Conservation (phyloP, 2,113 vertebrate species). For the Pelobates fuscus region DNA sequence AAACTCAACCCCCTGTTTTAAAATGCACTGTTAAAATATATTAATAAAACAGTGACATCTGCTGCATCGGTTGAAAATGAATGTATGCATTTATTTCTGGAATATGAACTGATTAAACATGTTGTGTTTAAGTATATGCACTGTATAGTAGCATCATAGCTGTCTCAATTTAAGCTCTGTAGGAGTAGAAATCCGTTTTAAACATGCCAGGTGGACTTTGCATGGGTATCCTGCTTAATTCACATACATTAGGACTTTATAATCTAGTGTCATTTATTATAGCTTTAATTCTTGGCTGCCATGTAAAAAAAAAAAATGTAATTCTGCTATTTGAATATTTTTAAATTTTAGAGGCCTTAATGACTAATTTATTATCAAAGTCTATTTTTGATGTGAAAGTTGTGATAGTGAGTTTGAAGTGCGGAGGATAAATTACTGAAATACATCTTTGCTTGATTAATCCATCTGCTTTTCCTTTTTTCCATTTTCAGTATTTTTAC, state of each 20-base stretch:
- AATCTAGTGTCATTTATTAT: slow-evolving; percentile 5
- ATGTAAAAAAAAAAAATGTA: background rate
- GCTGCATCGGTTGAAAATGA: too few relatives aligned
- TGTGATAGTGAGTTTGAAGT: slow-evolving; percentile 14
- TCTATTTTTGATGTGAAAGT: slow-evolving; percentile 19
- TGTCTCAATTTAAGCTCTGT: background rate
- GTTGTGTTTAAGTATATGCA: background rate
- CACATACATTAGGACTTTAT: slow-evolving; percentile 1
- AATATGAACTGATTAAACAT: background rate
- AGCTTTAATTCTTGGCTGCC: background rate
- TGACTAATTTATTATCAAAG: slow-evolving; percentile 23
- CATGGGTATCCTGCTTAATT: background rate
- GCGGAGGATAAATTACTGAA: slow-evolving; percentile 15
- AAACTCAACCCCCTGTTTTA: background rate
- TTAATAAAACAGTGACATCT: background rate
- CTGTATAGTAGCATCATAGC: background rate
- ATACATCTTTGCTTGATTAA: slow-evolving; percentile 49
- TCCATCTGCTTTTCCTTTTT: slow-evolving; percentile 27
- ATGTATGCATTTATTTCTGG: background rate
- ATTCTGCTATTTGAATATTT: background rate
- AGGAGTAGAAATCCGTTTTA: too few relatives aligned
- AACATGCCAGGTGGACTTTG: too few relatives aligned
- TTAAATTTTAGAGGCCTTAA: slow-evolving; percentile 5
- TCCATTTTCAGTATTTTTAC: slow-evolving; percentile 41
- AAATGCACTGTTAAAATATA: background rate